phyloP scores from a whole-genome alignment of 2,113 vertebrate species.

The Proterorhinus semilunaris region DNA sequence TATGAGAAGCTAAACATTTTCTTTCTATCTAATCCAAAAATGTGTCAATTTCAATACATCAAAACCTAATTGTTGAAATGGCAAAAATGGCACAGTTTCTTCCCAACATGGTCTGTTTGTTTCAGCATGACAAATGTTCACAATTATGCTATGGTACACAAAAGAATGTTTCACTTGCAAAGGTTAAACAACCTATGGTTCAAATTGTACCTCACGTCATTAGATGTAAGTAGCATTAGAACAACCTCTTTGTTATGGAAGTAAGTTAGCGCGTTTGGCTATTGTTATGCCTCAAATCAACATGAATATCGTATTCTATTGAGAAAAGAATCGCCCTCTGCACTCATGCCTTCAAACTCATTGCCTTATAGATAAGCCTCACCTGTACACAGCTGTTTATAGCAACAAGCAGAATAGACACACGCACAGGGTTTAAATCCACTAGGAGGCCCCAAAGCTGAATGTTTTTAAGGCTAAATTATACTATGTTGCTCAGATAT shows the following conservation, averaged over 20 bases:
- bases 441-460: too few relatives aligned
- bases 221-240: conserved; percentile 47
- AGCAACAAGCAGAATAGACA: too few relatives aligned
- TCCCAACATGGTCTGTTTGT: not conserved
- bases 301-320: conserved; percentile 12
- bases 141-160: conserved; percentile 7
- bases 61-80: too few relatives aligned
- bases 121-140: conserved; percentile 40
- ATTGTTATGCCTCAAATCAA: conserved; percentile 34
- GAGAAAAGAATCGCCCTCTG: not conserved
- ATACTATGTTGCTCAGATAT: too few relatives aligned
- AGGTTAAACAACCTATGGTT: conserved; percentile 41
- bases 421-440: too few relatives aligned
- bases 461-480: too few relatives aligned
- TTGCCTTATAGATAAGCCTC: conserved; percentile 59
- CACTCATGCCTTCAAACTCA: conserved; percentile 60
- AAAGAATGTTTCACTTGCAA: conserved; percentile 39
- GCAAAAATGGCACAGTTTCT: too few relatives aligned
- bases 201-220: conserved; percentile 38
- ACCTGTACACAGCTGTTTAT: not conserved
- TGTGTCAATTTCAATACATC: too few relatives aligned
- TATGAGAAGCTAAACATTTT: not conserved
- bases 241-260: conserved; percentile 61
- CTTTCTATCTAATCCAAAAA: not conserved
- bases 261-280: conserved; percentile 33